Evolutionary conservation across 1,140 invertebrate genomes (phyloP).

Genomic region (Lethocerus indicus): DNA sequence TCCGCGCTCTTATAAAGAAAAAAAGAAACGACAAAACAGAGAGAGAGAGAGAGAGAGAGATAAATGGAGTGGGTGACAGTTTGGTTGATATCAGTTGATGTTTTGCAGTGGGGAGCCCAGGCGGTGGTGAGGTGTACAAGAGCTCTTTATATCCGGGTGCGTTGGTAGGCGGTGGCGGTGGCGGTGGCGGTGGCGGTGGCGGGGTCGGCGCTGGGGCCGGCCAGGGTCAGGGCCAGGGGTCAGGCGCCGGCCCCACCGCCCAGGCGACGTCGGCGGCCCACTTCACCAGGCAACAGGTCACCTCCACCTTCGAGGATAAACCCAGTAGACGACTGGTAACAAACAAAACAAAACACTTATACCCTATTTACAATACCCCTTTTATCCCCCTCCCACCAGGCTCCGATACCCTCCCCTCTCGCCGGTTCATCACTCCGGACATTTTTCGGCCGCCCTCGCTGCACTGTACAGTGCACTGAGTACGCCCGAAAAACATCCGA

Average conservation of each 20-base stretch:
- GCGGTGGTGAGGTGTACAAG: conserved; percentile 67
- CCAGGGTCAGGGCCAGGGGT: conserved; percentile 20
- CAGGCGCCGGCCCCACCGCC: conserved; percentile 25
- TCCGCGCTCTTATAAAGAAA: not conserved
- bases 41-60: not conserved
- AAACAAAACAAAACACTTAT: no score
- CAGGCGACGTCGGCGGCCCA: conserved; percentile 23
- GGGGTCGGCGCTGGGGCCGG: conserved; percentile 7
- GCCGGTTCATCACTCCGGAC: no score
- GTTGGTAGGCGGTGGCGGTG: conserved; percentile 29
- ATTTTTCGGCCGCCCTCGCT: no score
- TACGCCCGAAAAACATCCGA: no score
- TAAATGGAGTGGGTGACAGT: not conserved
- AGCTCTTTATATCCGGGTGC: conserved; percentile 22
- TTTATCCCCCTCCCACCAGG: conserved; percentile 11
- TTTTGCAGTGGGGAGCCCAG: conserved; percentile 61
- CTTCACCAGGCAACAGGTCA: conserved; percentile 31
- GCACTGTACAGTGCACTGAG: no score
- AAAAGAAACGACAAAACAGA: not conserved
- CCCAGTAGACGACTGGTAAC: conserved; percentile 48
- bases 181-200: conserved; percentile 28
- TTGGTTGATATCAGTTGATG: conserved; percentile 19
- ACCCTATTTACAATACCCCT: conserved; percentile 24
- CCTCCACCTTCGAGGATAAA: conserved; percentile 37
- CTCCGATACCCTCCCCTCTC: no score